These are phyloP conservation scores for Zapornia atra DNA, from an alignment of 2,113 vertebrate species.

Conservation along the genomic window DNA sequence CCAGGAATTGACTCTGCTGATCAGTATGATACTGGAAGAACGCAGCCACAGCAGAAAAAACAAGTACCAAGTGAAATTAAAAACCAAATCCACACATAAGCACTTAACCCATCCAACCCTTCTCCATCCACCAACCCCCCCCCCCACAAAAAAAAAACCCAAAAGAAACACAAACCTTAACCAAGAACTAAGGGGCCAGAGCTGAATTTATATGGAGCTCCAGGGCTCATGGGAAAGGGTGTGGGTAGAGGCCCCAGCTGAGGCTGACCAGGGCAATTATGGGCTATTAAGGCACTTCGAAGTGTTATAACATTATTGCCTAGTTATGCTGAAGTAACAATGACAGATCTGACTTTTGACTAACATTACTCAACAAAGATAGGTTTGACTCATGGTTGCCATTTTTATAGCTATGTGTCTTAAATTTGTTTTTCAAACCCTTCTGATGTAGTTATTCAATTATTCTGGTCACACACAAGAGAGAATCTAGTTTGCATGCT, in stretches of 20 bases:
- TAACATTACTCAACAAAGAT: rapidly evolving
- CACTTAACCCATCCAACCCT: too few species aligned
- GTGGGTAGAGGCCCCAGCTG: neutral
- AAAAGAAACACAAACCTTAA: rapidly evolving
- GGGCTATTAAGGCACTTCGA: neutral
- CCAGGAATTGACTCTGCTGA: rapidly evolving
- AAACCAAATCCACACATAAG: rapidly evolving
- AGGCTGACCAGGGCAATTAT: neutral
- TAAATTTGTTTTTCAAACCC: neutral
- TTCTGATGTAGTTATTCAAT: neutral
- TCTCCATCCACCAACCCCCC: neutral
- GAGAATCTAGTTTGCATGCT: neutral
- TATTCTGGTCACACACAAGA: neutral
- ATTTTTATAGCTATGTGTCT: neutral
- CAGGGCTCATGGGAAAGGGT: neutral
- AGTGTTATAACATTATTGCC: neutral
- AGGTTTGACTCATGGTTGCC: neutral
- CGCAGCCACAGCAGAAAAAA: rapidly evolving
- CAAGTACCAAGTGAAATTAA: rapidly evolving
- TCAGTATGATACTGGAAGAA: rapidly evolving
- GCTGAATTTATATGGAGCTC: neutral
- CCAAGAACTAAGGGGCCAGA: rapidly evolving
- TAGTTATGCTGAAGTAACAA: neutral
- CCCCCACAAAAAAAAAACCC: neutral
- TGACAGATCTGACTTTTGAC: neutral